Base-by-base conservation (phyloP, 2,888 invertebrate species). In the Cosmia pyralina region DNA sequence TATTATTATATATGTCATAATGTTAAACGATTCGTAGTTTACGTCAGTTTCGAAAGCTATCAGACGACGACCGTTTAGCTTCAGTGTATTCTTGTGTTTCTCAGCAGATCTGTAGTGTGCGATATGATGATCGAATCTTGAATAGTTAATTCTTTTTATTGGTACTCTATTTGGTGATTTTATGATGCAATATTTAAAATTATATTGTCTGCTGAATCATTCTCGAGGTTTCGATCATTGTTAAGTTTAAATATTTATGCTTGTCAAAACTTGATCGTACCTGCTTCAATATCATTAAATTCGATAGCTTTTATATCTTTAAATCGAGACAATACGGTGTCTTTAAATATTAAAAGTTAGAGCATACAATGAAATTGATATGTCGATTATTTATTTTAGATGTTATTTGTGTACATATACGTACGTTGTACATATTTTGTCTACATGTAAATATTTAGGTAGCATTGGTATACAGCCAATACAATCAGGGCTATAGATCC, bases 11-110 rank as follows among this genome's bases (percentile, higher is more conserved):
- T 77, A 94, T 94, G 93, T 94, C 94, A 93, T 95, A 94, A 95
- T 93, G 89, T 94, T 94, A 93, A 93, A 95, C 94, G 91, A 92
- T 92, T 93, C 82, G 93, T 95, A 95, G 95, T 94, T 92, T 90
- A 90, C 91, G 93, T 95, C 95, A 94, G 95, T 96, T 96, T 96
- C 95, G 95, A 95, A 95, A 92, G 91, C 96, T 96, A 95, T 96
- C 96, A 94, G 95, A 92, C 87, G 91, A 88, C 92, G 91, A 90
- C 91, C 90, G 86, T 87, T 88, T 80, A 77, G 77, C 77, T 83
- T 65, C 62, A 62, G 62, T 75, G 48, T 72, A 62, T 38, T 69
- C 46, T 78, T 85, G 60, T 65, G 59, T 85, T 83, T 69, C 55
- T 75, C 74, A 71, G 74, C 80, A 75, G 73, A 63, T 63, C 59